Evolutionary conservation across 2,888 invertebrate species (phyloP).

Genomic region (Adelognathus sp.): DNA sequence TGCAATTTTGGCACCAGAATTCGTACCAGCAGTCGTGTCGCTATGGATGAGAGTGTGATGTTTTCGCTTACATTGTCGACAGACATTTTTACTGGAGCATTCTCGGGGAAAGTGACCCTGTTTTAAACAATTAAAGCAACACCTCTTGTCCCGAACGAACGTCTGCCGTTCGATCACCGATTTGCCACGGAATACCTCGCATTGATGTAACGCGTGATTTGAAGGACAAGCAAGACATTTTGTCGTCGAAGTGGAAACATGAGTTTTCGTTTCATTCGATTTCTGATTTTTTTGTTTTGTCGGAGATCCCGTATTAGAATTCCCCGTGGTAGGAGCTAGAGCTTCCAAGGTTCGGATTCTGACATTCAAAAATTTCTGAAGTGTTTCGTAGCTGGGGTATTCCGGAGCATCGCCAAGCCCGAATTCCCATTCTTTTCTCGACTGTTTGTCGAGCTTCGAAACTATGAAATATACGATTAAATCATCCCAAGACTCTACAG

Average conservation of each 20-base stretch:
- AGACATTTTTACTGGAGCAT: neutral
- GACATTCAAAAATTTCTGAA: neutral
- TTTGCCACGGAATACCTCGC: neutral
- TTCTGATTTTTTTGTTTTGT: neutral
- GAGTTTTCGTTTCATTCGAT: neutral
- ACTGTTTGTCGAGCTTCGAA: neutral
- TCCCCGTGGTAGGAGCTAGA: too few species aligned
- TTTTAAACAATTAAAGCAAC: neutral
- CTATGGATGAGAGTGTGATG: neutral
- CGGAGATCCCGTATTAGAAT: too few species aligned
- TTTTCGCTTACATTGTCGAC: neutral
- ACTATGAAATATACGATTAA: neutral
- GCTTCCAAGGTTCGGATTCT: too few species aligned
- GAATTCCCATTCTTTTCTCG: neutral
- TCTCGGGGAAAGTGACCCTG: neutral
- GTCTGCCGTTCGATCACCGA: neutral
- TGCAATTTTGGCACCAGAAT: too few species aligned
- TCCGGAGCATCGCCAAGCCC: neutral
- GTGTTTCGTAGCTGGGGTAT: neutral
- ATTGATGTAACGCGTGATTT: neutral
- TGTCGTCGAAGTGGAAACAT: neutral
- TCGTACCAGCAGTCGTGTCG: too few species aligned
- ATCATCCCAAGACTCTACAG: neutral
- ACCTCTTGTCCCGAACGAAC: neutral
- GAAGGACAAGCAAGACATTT: neutral